A percentile compares a stretch with the other conserved stretches of the same genome.
Evolutionary conservation across 2,888 invertebrate species (phyloP).

Genomic region (Fissipunctia ypsillon): DNA sequence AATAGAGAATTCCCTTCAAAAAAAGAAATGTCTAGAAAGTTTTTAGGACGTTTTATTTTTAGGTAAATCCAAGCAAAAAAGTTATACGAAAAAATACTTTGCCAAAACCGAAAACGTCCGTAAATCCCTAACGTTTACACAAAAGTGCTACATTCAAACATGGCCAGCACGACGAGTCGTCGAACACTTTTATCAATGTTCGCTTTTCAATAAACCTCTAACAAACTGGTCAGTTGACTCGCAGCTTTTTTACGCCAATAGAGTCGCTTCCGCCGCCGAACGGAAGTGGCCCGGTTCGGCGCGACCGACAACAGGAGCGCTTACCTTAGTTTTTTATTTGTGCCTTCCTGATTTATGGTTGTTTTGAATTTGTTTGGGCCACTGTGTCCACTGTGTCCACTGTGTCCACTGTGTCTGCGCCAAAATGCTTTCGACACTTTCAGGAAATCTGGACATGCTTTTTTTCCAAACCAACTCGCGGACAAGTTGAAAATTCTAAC

Average conservation of each 20-base stretch:
- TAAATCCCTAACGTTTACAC: constrained; percentile 71
- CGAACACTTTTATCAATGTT: constrained; percentile 83
- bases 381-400: constrained; percentile 71
- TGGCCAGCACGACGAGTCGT: constrained; percentile 69
- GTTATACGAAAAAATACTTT: constrained; percentile 23
- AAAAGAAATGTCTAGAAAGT: background rate
- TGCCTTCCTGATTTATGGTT: constrained; percentile 87
- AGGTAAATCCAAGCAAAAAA: constrained; percentile 21
- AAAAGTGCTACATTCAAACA: constrained; percentile 72
- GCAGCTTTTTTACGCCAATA: constrained; percentile 88
- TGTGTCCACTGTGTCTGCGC: constrained; percentile 74
- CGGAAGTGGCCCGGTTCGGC: constrained; percentile 85
- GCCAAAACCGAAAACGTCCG: constrained; percentile 43
- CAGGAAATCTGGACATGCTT: constrained; percentile 76
- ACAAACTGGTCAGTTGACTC: constrained; percentile 86
- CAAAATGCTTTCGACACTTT: constrained; percentile 85
- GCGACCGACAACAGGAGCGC: constrained; percentile 88
- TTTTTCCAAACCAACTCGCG: constrained; percentile 70
- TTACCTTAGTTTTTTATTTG: constrained; percentile 90
- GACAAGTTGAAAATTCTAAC: constrained; percentile 66
- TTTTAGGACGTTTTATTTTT: constrained; percentile 4
- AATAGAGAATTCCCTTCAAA: no score
- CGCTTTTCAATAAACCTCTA: constrained; percentile 83
- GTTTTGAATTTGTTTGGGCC: constrained; percentile 86
- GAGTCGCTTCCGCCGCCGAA: constrained; percentile 82